These are phyloP conservation scores for Micromussa lordhowensis DNA, from an alignment of 92 coral and sea anemone species.

Conservation along the genomic window DNA sequence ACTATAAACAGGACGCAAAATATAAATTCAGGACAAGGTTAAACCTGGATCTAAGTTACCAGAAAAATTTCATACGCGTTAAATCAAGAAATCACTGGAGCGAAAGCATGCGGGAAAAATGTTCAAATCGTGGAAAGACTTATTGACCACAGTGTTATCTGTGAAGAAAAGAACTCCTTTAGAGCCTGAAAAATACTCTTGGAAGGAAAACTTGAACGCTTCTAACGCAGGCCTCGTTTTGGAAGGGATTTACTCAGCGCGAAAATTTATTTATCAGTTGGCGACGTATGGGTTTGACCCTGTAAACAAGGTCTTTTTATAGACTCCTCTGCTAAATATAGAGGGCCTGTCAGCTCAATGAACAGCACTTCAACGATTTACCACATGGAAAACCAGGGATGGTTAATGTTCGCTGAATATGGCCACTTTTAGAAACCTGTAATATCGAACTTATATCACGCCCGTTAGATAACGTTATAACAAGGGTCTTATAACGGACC, in stretches of 20 bases:
- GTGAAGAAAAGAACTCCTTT: no score
- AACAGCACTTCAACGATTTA: background rate
- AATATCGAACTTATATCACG: background rate
- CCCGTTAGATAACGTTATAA: background rate
- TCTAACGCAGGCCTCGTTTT: background rate
- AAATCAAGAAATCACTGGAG: background rate
- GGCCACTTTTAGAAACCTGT: background rate
- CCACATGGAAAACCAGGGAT: background rate
- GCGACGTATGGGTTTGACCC: conserved; percentile 31
- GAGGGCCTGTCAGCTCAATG: background rate
- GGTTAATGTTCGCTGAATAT: background rate
- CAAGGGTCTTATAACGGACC: background rate
- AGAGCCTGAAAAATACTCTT: no score
- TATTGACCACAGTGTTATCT: no score
- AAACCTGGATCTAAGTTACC: background rate
- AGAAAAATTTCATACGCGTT: background rate
- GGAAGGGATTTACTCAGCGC: background rate
- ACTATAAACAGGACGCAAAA: background rate
- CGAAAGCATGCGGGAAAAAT: background rate
- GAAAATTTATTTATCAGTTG: conserved; percentile 4
- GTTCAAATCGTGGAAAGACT: background rate
- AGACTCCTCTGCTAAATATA: conserved; percentile 41
- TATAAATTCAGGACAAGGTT: background rate
- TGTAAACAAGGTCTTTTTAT: conserved; percentile 25
- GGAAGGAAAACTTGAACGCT: no score